Conservation (phyloP, 2,113 vertebrate species). For the Nanorana parkeri region DNA sequence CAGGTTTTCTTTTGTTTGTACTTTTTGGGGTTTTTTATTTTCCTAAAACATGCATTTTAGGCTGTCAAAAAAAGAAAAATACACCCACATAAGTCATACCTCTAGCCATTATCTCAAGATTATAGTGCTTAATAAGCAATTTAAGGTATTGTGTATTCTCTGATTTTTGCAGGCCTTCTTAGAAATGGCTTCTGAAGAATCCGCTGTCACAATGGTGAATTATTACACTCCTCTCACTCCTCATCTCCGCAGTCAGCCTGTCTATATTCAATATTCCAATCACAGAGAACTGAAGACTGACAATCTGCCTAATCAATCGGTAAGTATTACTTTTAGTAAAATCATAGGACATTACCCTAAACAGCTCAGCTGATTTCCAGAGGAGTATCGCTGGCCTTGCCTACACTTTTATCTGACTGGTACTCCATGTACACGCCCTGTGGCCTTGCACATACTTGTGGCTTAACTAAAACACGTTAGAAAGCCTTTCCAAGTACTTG, state of each 20-base stretch:
- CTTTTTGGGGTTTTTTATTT: not conserved
- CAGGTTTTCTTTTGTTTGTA: not conserved
- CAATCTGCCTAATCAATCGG: slow-evolving; percentile 76
- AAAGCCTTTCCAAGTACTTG: no score
- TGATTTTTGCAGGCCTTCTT: slow-evolving; percentile 77
- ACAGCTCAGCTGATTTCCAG: no score
- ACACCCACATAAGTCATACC: no score
- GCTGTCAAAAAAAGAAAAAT: no score
- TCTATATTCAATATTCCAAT: slow-evolving; percentile 85
- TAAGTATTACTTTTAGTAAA: slow-evolving; percentile 66
- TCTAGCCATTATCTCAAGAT: no score
- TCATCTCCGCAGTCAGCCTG: slow-evolving; percentile 74
- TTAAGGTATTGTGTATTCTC: no score
- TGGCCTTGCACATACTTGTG: not conserved
- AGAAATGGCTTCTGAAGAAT: slow-evolving; percentile 88
- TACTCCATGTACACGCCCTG: not conserved
- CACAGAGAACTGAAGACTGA: slow-evolving; percentile 81
- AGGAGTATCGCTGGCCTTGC: no score
- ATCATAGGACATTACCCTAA: no score
- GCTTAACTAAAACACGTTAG: no score
- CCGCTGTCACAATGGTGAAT: slow-evolving; percentile 80
- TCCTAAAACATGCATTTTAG: no score
- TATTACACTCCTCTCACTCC: slow-evolving; percentile 74
- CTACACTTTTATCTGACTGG: not conserved
- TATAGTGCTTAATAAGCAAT: no score